Conservation (phyloP, 1,140 invertebrate species). For the Drosophila punjabiensis region DNA sequence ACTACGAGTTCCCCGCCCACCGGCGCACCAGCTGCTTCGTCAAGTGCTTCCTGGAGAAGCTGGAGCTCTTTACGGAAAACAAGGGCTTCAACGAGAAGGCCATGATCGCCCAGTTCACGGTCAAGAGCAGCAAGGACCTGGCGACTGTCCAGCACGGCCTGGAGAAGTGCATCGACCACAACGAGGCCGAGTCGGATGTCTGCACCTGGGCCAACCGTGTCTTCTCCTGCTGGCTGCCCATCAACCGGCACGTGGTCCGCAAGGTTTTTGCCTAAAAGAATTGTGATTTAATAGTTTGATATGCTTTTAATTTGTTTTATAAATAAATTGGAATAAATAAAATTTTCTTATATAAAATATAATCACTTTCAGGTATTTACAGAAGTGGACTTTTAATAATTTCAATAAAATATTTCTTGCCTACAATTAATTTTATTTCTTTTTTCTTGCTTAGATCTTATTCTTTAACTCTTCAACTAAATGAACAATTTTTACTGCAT, state of each 20-base stretch:
- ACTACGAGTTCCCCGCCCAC: constrained; percentile 76
- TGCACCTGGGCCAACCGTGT: constrained; percentile 80
- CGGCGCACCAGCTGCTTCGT: constrained; percentile 74
- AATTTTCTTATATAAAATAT: neutral
- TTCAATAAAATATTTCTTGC: neutral
- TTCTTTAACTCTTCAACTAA: neutral
- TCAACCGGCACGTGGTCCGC: constrained; percentile 77
- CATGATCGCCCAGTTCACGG: constrained; percentile 71
- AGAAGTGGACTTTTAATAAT: neutral
- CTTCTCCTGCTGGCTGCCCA: constrained; percentile 81
- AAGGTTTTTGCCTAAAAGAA: constrained; percentile 50
- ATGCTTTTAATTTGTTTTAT: neutral
- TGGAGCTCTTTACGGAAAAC: constrained; percentile 69
- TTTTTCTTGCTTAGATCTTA: neutral
- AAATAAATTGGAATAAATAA: constrained; percentile 17
- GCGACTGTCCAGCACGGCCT: constrained; percentile 68
- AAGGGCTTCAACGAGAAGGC: constrained; percentile 71
- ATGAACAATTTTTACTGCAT: neutral
- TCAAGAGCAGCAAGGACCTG: constrained; percentile 49
- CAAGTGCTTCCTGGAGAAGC: constrained; percentile 78
- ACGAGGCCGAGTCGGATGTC: constrained; percentile 72
- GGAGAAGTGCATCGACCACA: constrained; percentile 82
- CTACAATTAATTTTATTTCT: neutral
- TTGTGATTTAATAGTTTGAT: constrained; percentile 30
- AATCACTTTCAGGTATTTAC: neutral